A percentile compares a stretch with the other conserved stretches of the same genome.
phyloP scores from a whole-genome alignment of 92 coral and sea anemone species.

The Bergia sp. region DNA sequence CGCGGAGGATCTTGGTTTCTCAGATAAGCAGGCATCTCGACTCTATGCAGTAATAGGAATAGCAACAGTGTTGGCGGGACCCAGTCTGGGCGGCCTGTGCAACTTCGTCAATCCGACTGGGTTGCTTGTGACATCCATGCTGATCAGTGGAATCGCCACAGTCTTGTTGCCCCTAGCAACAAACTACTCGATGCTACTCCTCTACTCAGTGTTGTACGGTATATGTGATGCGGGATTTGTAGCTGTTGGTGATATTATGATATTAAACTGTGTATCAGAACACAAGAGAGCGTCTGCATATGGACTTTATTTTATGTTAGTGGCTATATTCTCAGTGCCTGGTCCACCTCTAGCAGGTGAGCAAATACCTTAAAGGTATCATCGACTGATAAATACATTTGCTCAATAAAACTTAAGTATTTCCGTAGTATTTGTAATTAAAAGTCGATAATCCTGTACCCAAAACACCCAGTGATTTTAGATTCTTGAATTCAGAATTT shows the following conservation, averaged over 20 bases:
- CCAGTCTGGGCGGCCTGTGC: slow-evolving; percentile 38
- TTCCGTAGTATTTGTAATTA: too few relatives aligned
- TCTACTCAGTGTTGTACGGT: slow-evolving; percentile 54
- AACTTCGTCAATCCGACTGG: slow-evolving; percentile 34
- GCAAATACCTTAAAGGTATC: not conserved
- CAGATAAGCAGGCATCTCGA: slow-evolving; percentile 26
- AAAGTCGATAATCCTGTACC: too few relatives aligned
- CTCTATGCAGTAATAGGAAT: slow-evolving; percentile 17
- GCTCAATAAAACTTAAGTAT: too few relatives aligned
- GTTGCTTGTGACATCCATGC: slow-evolving; percentile 49
- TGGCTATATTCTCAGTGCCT: slow-evolving; percentile 31
- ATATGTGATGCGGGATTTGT: slow-evolving; percentile 59
- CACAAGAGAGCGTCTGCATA: slow-evolving; percentile 37
- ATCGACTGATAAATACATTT: not conserved
- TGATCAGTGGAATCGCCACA: slow-evolving; percentile 52
- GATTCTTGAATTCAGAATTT: too few relatives aligned
- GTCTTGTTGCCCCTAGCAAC: slow-evolving; percentile 48
- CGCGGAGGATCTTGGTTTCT: slow-evolving; percentile 34
- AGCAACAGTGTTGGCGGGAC: slow-evolving; percentile 13
- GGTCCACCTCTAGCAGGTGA: slow-evolving; percentile 44
- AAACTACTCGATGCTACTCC: slow-evolving; percentile 21
- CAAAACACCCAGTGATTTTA: too few relatives aligned
- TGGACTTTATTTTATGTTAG: slow-evolving; percentile 31
- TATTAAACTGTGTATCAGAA: slow-evolving; percentile 37
- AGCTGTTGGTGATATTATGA: slow-evolving; percentile 43